phyloP scores from a whole-genome alignment of 2,797 vertebrate species.

The Mastacembelus armatus region DNA sequence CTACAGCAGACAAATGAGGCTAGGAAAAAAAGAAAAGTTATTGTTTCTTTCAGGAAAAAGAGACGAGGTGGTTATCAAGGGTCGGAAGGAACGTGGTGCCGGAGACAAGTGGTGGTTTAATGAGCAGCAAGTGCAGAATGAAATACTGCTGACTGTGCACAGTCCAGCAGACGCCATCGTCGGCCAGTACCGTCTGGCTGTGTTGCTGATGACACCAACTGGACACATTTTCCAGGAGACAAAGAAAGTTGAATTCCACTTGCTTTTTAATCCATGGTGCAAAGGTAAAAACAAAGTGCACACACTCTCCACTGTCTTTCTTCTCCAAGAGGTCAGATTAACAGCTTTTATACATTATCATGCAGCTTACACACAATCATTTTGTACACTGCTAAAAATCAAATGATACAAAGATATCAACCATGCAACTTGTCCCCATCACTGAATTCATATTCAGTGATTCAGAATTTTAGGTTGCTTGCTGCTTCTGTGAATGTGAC shows the following conservation, averaged over 20 bases:
- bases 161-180: slow-evolving; percentile 80
- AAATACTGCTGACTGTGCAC: slow-evolving; percentile 78
- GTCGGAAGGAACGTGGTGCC: slow-evolving; percentile 45
- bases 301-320: background rate
- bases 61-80: slow-evolving; percentile 71
- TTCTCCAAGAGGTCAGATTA: background rate
- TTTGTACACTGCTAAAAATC: no score
- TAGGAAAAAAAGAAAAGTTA: background rate
- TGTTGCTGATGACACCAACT: slow-evolving; percentile 69
- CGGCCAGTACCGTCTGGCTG: slow-evolving; percentile 74
- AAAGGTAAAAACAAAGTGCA: slow-evolving; percentile 69
- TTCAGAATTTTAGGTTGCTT: background rate
- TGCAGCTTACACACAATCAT: background rate
- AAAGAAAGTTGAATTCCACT: slow-evolving; percentile 61
- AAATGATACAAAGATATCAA: no score
- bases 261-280: slow-evolving; percentile 87
- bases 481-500: background rate
- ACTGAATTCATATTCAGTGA: background rate
- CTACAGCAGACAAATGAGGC: background rate
- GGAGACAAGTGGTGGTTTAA: slow-evolving; percentile 80
- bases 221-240: slow-evolving; percentile 66
- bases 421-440: no score
- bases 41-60: slow-evolving; percentile 65
- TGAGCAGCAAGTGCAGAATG: slow-evolving; percentile 70
- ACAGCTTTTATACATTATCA: background rate